Percentiles rank a stretch among this genome's conserved stretches.
These are phyloP conservation scores for Propsilocerus akamusi DNA, from an alignment of 1,140 invertebrate species.

Conservation along the genomic window DNA sequence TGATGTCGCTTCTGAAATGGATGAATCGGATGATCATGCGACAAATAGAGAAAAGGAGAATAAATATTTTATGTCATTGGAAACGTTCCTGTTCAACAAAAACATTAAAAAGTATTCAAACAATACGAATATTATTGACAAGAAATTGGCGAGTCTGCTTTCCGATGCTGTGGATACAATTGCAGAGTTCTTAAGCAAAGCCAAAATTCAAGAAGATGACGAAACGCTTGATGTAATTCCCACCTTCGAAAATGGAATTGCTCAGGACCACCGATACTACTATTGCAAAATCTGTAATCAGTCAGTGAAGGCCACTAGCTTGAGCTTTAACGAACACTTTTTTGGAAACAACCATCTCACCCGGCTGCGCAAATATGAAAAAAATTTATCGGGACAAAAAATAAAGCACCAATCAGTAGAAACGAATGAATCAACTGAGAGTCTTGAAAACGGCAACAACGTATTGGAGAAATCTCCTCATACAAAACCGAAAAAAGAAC, in stretches of 20 bases:
- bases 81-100: neutral
- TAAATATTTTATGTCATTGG: neutral
- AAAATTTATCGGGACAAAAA: neutral
- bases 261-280: neutral
- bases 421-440: neutral
- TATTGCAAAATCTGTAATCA: neutral
- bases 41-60: no score
- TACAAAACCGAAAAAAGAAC: neutral
- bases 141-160: neutral
- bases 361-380: neutral
- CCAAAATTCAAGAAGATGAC: neutral
- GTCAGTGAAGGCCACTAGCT: neutral
- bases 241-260: neutral
- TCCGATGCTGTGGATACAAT: neutral
- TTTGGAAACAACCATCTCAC: neutral
- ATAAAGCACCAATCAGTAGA: neutral
- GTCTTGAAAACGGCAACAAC: neutral
- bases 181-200: neutral
- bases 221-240: neutral
- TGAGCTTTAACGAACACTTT: neutral
- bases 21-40: neutral
- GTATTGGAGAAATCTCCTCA: neutral
- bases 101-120: neutral
- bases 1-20: neutral
- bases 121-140: neutral